Evolutionary conservation across 2,797 vertebrate genomes (phyloP).

Genomic region (Odontamblyopus rebecca): DNA sequence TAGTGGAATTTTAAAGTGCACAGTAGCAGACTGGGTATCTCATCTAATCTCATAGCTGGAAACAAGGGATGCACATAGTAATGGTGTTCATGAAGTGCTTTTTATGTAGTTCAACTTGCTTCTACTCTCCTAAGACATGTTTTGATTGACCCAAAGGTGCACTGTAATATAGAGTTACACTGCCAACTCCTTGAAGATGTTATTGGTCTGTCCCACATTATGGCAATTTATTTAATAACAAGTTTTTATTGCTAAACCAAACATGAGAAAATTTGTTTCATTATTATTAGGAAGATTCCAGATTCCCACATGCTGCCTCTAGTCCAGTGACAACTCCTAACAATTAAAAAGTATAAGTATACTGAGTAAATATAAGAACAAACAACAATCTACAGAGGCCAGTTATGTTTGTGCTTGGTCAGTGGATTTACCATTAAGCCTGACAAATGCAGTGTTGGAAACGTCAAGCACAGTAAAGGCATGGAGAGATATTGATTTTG

Average conservation of each 20-base stretch:
- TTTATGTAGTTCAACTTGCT: neutral
- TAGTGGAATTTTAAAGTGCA: neutral
- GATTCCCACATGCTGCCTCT: neutral
- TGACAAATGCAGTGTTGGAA: constrained; percentile 2
- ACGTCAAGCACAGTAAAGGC: neutral
- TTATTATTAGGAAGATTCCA: neutral
- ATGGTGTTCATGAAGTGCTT: neutral
- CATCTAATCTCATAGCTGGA: neutral
- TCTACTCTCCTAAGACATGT: neutral
- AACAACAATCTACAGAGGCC: neutral
- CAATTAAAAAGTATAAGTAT: neutral
- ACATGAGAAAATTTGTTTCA: neutral
- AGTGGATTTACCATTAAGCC: constrained; percentile 12
- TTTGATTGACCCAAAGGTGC: neutral
- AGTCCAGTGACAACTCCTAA: neutral
- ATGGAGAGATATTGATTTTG: constrained; percentile 2
- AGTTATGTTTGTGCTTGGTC: neutral
- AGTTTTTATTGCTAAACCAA: neutral
- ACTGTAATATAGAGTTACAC: too few species aligned
- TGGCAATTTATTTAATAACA: too few species aligned
- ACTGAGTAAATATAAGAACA: neutral
- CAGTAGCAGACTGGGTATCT: neutral
- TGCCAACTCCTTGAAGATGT: too few species aligned
- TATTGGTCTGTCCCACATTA: neutral
- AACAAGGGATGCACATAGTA: too few species aligned